Conservation (phyloP, 2,113 vertebrate species). For the Noturus placidus region DNA sequence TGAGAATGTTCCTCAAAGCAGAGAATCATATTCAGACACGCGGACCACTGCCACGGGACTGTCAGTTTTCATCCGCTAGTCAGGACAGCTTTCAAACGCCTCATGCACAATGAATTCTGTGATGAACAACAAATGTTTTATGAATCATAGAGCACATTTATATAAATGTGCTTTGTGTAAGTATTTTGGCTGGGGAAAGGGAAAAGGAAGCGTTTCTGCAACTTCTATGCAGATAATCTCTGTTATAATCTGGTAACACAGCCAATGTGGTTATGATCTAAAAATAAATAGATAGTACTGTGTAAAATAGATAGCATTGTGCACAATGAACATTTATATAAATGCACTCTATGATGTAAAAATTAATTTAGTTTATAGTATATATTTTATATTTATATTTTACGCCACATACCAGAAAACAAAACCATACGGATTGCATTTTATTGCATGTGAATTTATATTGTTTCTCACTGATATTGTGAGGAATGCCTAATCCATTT, state of each 20-base stretch:
- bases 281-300: not conserved
- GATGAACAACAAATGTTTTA: conserved; percentile 20
- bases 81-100: conserved; percentile 23
- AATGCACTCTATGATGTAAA: too few species aligned
- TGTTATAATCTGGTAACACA: conserved; percentile 38
- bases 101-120: conserved; percentile 20
- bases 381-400: not conserved
- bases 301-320: too few species aligned
- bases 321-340: too few species aligned
- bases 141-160: conserved; percentile 36
- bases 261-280: not conserved
- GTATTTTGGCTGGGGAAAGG: conserved; percentile 6
- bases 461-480: conserved; percentile 37
- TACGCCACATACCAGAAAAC: not conserved
- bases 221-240: conserved; percentile 43
- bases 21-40: conserved; percentile 56
- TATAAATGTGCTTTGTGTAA: conserved; percentile 34
- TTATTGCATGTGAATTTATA: conserved; percentile 8
- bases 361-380: not conserved
- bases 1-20: conserved; percentile 55
- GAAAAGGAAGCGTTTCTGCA: conserved; percentile 22
- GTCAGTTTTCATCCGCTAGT: conserved; percentile 49
- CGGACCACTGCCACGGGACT: conserved; percentile 54
- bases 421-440: not conserved
- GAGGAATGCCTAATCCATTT: conserved; percentile 28